These are phyloP conservation scores for Dendrolimus pini DNA, from an alignment of 2,888 invertebrate species.

Conservation along the genomic window DNA sequence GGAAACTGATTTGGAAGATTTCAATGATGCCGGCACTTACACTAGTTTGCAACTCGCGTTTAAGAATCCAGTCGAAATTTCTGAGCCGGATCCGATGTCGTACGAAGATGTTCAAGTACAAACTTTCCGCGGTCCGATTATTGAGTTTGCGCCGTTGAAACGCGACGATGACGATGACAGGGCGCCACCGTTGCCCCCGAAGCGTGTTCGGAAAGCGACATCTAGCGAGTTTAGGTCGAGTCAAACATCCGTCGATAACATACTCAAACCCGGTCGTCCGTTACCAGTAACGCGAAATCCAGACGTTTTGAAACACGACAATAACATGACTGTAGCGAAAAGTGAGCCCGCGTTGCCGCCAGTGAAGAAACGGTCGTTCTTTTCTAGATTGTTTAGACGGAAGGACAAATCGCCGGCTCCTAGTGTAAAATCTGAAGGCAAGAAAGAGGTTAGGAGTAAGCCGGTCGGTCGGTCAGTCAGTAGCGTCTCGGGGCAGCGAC, in stretches of 20 bases:
- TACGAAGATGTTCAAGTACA: constrained; percentile 78
- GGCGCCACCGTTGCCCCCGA: constrained; percentile 88
- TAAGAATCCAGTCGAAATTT: constrained; percentile 84
- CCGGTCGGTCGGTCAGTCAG: constrained; percentile 78
- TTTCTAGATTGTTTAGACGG: constrained; percentile 62
- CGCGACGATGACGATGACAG: constrained; percentile 78
- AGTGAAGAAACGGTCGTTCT: constrained; percentile 64
- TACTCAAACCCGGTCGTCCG: constrained; percentile 53
- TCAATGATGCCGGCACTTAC: constrained; percentile 88
- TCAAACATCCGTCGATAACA: constrained; percentile 59
- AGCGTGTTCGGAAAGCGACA: constrained; percentile 79
- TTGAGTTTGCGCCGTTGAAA: constrained; percentile 70
- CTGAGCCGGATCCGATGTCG: constrained; percentile 60
- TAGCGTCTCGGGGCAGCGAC: constrained; percentile 77
- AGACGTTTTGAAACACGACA: constrained; percentile 24
- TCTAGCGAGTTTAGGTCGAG: constrained; percentile 54
- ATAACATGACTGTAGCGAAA: constrained; percentile 40
- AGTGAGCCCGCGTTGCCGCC: constrained; percentile 66
- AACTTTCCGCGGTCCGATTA: constrained; percentile 67
- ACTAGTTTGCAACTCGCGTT: constrained; percentile 91
- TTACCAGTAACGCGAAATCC: constrained; percentile 43
- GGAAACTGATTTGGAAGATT: constrained; percentile 78
- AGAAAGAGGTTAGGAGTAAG: constrained; percentile 44
- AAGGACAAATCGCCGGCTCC: constrained; percentile 65
- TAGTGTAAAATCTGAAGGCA: constrained; percentile 52